Evolutionary conservation across 2,797 vertebrate genomes (phyloP), one percentile per base, ranked within the genome.

Genomic region (Parotocinclus haroldoi): DNA sequence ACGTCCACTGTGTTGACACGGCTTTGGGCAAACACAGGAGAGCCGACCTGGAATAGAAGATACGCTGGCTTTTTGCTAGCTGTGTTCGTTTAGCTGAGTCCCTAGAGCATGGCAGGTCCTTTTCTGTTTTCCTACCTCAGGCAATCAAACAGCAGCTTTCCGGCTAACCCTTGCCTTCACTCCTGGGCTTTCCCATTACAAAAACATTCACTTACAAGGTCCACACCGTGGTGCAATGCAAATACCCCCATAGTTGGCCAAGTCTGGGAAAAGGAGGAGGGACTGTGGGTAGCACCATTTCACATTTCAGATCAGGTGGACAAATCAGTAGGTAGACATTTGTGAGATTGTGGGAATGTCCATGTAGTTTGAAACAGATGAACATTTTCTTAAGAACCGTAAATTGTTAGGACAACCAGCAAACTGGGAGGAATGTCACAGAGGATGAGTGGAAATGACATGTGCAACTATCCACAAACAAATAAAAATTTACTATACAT

Each of bases 1-100:
- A 90, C 88, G 73, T 84, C 79, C 79, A 79, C 80, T 66, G 69
- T 92, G 88, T 90, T 89, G 87, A 86, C 89, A 87, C 78, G 86
- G 78, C 83, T 82, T 85, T 87, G 85, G 81, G 82, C 73, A 89
- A 87, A 90, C 87, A 89, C 70, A 17, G 17, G 78, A 86, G 84
- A 84, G 83, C 80, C 85, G 78, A 82, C 67, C 78, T 81, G 82
- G 89, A 89, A 90, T 87, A 83, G 83, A 79, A 78, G 75, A 86
- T 71, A 79, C 61, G 51, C 56, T 37, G 66, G 53, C 78, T 80
- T 74, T 68, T 80, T 69, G 78, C 78, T 75, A 79, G 63, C 58
- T n/a, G 7, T 66, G 66, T 71, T 75, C 73, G 74, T 85, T 80
- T 78, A 79, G 75, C 81, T 82, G 79, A 83, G 83, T 83, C 82